These are phyloP conservation scores for Scleropages formosus DNA, from an alignment of 2,797 vertebrate species.

Conservation along the genomic window DNA sequence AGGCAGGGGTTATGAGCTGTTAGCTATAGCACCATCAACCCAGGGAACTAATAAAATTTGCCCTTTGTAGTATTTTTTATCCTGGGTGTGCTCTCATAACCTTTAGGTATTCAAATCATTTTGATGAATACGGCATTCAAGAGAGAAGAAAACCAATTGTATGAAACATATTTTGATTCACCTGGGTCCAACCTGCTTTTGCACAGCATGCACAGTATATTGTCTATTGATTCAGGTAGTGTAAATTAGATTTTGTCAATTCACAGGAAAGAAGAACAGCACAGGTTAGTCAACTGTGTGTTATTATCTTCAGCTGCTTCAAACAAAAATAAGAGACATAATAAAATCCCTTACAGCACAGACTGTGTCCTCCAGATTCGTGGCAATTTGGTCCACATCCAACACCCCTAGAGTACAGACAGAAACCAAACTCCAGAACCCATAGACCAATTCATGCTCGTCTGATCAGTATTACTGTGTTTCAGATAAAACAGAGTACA, in stretches of 20 bases:
- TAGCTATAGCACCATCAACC: conserved; percentile 37
- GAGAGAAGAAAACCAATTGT: conserved; percentile 47
- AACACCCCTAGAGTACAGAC: conserved; percentile 54
- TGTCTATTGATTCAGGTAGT: conserved; percentile 62
- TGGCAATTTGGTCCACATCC: conserved; percentile 60
- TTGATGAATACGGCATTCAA: conserved; percentile 50
- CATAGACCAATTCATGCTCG: conserved; percentile 59
- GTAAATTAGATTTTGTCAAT: conserved; percentile 65
- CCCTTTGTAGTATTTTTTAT: conserved; percentile 39
- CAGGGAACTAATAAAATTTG: conserved; percentile 40
- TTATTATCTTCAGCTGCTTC: conserved; percentile 62
- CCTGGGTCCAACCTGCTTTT: conserved; percentile 55
- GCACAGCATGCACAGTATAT: conserved; percentile 59
- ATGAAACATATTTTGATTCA: conserved; percentile 59
- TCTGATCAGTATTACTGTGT: conserved; percentile 72
- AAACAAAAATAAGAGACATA: conserved; percentile 66
- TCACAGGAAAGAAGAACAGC: conserved; percentile 59
- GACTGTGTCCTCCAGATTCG: conserved; percentile 57
- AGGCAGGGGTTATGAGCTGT: conserved; percentile 42
- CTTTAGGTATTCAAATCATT: conserved; percentile 46
- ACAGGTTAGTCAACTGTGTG: conserved; percentile 54
- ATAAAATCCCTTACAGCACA: conserved; percentile 57
- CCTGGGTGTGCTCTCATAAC: not conserved
- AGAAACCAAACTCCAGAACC: conserved; percentile 53
- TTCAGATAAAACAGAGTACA: conserved; percentile 66